phyloP scores from a whole-genome alignment of 2,888 invertebrate species.

The Caradrina clavipalpis region DNA sequence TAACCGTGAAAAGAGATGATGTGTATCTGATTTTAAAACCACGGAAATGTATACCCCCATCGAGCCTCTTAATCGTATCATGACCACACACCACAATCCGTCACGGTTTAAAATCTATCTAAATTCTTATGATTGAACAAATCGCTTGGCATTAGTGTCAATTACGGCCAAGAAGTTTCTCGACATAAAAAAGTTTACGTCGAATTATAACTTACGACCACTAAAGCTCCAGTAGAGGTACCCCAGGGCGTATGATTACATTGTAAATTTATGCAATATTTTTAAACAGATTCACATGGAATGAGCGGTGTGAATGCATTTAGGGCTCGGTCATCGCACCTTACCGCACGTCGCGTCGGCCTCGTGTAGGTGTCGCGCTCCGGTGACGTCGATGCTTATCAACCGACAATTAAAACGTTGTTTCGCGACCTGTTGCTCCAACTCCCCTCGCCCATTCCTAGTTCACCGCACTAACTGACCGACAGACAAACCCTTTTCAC shows the following conservation, averaged over 20 bases:
- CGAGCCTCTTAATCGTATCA: slow-evolving; percentile 52
- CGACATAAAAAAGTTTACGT: slow-evolving; percentile 46
- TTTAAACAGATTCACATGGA: slow-evolving; percentile 63
- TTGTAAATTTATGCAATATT: slow-evolving; percentile 65
- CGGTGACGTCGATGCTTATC: slow-evolving; percentile 88
- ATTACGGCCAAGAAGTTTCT: slow-evolving; percentile 47
- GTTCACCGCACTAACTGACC: slow-evolving; percentile 72
- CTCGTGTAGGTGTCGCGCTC: slow-evolving; percentile 83
- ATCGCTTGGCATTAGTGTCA: slow-evolving; percentile 55
- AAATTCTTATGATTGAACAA: slow-evolving; percentile 57
- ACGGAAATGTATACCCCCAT: slow-evolving; percentile 36
- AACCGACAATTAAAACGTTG: slow-evolving; percentile 87
- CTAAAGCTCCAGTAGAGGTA: slow-evolving; percentile 35
- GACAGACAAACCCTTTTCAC: slow-evolving; percentile 69
- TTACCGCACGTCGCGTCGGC: slow-evolving; percentile 69
- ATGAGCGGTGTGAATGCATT: slow-evolving; percentile 78
- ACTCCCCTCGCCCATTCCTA: slow-evolving; percentile 71
- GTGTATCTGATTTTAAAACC: slow-evolving; percentile 30
- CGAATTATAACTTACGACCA: slow-evolving; percentile 52
- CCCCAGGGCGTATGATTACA: slow-evolving; percentile 51
- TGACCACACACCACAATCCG: slow-evolving; percentile 53
- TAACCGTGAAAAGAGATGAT: slow-evolving; percentile 12
- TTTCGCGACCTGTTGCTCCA: slow-evolving; percentile 90
- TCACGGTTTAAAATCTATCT: slow-evolving; percentile 44
- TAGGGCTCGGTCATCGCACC: slow-evolving; percentile 87